Evolutionary conservation across 2,888 invertebrate genomes (phyloP), one percentile per base, ranked within the genome.

Genomic region (Nycteola revayana): DNA sequence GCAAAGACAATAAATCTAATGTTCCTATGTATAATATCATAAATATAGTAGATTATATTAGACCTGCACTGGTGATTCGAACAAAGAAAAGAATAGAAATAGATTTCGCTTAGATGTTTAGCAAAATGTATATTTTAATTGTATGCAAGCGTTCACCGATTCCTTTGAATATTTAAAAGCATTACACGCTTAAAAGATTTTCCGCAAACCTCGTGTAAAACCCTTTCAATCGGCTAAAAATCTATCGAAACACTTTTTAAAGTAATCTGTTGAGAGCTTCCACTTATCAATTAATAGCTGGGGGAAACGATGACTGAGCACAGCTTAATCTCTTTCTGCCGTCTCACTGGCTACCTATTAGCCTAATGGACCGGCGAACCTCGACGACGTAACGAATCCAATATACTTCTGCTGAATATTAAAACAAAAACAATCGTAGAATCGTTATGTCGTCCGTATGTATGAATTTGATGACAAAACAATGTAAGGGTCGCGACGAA

Each of bases 271-370:
- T 61, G 60, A 67, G 55, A 57, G 62, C 58, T 41, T 57, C 60
- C 59, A 69, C 69, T 78, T 74, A 80, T 74, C 71, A 81, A 78
- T 81, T 75, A 79, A 73, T 75, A 72, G 69, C 66, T 53, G 63
- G 57, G 66, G 60, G 73, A 77, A 76, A 63, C 65, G 78, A 80
- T 80, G 82, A 81, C 74, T 69, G 68, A 63, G 76, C 79, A 69
- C 57, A 54, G 71, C 70, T 75, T 82, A 81, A 84, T 82, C 78
- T 78, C 70, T 68, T 76, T 79, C 72, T 70, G 75, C 78, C 76
- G 71, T 75, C 73, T 83, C 82, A 83, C 75, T 77, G 78, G 61
- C 64, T 67, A 56, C 68, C 72, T 77, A 83, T 82, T 81, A 81
- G 74, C 68, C 72, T 83, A 84, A 84, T 83, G 84, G 80, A 75